Base-by-base conservation (phyloP, 2,888 invertebrate genomes). In the Sarcophaga caerulescens region DNA sequence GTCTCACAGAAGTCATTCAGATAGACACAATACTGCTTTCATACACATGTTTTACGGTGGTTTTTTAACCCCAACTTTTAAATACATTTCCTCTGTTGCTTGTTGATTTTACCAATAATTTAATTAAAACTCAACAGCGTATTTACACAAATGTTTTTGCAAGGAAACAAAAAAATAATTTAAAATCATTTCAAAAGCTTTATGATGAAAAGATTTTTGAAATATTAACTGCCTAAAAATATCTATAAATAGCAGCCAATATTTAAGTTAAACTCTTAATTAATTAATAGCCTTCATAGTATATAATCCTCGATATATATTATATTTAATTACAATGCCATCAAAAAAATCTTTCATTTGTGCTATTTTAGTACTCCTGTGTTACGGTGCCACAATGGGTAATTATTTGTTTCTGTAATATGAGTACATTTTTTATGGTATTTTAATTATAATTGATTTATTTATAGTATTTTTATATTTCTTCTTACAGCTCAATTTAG, bases 381-480 rank as follows among this genome's bases (percentile, higher is more conserved):
- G 12, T 17, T 52, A 52, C 10, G 17, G 12, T 52, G 12, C 52
- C 0, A 17, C 17, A 52, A 52, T 52, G 17, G 52, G 52, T 52
- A 52, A 14, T 12, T 17, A 52, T 52, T 52, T 52, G 5, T 52
- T 52, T 3, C 8, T 8, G 8, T 1, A 35, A 35, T 35, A 35
- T 35, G 35, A 52, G 1, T 14, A 52, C 3, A 52, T 52, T 17
- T 17, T 52, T 52, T 52, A 52, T 52, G 17, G 2, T 17, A 52
- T 52, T 4, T 14, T 12, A 52, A 52, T 52, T 52, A 19, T 19
- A 19, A 68, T 45, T 68, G 12, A 68, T 19, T 45, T 8, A 19
- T 44, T 35, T 71, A 21, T 71, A 68, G 19, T 68, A 68, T 68
- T 68, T 68, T 17, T 45, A 68, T 23, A 62, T 12, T 45, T 68